Base-by-base conservation (phyloP, 2,113 vertebrate species). In the Nothobranchius furzeri region DNA sequence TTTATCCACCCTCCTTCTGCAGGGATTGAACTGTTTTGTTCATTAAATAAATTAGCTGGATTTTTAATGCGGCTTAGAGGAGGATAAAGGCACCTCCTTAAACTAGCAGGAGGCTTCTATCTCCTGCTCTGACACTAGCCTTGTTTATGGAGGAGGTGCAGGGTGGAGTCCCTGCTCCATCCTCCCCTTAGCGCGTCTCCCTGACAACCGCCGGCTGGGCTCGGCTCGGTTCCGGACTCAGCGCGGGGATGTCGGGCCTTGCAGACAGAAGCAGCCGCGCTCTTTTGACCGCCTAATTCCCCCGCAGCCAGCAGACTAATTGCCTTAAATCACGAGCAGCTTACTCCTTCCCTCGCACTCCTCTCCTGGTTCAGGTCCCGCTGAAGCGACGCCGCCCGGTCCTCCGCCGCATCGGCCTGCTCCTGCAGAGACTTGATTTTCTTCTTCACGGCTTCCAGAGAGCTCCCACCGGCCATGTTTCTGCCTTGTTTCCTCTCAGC, bases 371-470 rank as follows among this genome's bases (percentile, higher is more conserved):
- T 93, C 79, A 96, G 92, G 37, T 97, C 95, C 62, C 93, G 91
- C 90, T 98, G 95, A 55, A 98, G 90, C 56, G 75, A 84, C 56
- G 94, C 88, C 6, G 94, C 95, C 60, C 89, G 92, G 50, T 96
- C 95, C 90, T 98, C 94, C 7, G 96, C 95, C 8, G 58, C 64
- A 37, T 96, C 95, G 60, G 95, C 95, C 90, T 96, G 94, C 78
- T 96, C 94, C 76, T 98, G 96, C 85, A 98, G 68, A 72, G 94
- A 94, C 68, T 94, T 94, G 58, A 98, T 98, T 90, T 98, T 98
- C 84, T 96, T 94, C 70, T 94, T 94, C 64, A 98, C 95, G 20
- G 95, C 95, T 87, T 98, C 96, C 75, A 98, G 82, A 43, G 95
- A 95, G 87, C 93, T 95, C 68, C 93, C 90, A 61, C 93, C 94